Evolutionary conservation across 1,140 invertebrate genomes (phyloP), one percentile per base, ranked within the genome.

Genomic region (Solenopsis invicta): DNA sequence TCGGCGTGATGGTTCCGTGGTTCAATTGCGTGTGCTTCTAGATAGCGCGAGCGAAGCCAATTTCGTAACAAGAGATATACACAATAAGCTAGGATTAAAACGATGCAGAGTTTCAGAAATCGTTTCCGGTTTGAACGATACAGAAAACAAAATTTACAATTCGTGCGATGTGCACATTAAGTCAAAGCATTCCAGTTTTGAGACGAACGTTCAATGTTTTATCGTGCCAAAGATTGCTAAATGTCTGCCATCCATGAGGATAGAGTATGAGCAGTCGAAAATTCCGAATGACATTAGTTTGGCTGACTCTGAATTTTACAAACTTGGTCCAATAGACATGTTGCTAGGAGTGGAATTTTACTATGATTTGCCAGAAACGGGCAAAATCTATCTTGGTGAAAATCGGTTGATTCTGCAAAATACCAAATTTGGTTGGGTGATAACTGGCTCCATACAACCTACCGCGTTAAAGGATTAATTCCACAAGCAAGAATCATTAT

Each of bases 11-110:
- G 72, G 52, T 12, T n/a, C n/a, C n/a, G n/a, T n/a, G n/a, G n/a
- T n/a, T n/a, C n/a, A n/a, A n/a, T n/a, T 54, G 74, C 10, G n/a
- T n/a, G 54, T 76, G 0, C 54, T 76, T 8, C 3, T 76, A 0
- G 54, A 76, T n/a, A 76, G 37, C 12, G 74, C 54, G 2, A 76
- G 37, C 21, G 56, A 76, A 18, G 37, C n/a, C 0, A 41, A 76
- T 16, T 76, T 76, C 18, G 16, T 76, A 4, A 76, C 74, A 0
- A 18, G 61, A 13, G 34, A 54, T 0, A 37, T 34, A 6, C 16
- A 18, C 13, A 76, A 76, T 48, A 37, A 10, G 6, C 10, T 61
- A 59, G 59, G 37, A 0, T 9, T 74, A 4, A 59, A 75, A 10
- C 52, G 48, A 1, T 8, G 6, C 21, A 1, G 18, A n/a, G 9